These are phyloP conservation scores for Ylistrum balloti DNA, from an alignment of 1,140 invertebrate species.

Conservation along the genomic window DNA sequence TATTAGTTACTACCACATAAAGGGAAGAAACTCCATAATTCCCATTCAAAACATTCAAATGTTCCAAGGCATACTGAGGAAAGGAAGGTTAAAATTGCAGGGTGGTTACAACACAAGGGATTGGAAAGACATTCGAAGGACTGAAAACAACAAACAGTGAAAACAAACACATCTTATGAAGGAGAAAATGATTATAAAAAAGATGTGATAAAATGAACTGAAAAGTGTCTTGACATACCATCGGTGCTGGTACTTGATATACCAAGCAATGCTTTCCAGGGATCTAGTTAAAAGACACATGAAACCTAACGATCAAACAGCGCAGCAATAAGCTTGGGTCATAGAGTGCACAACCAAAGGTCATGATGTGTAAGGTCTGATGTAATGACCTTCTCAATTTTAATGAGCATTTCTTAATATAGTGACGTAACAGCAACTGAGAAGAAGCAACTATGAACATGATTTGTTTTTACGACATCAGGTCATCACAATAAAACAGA, in stretches of 20 bases:
- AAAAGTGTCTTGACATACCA: constrained; percentile 50
- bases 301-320: background rate
- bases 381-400: background rate
- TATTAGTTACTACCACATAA: background rate
- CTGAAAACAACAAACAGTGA: constrained; percentile 42
- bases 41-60: constrained; percentile 12
- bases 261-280: constrained; percentile 67
- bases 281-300: constrained; percentile 59
- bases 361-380: background rate
- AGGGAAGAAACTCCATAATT: background rate
- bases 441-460: background rate
- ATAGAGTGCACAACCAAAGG: constrained; percentile 15
- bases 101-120: background rate
- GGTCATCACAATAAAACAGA: background rate
- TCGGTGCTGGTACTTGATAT: constrained; percentile 54
- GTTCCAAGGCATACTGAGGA: background rate
- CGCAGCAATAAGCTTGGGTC: background rate
- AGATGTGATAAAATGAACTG: constrained; percentile 42
- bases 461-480: background rate
- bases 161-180: background rate
- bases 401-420: background rate
- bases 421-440: background rate
- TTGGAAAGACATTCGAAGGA: background rate
- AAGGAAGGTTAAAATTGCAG: background rate
- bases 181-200: constrained; percentile 47